These are phyloP conservation scores for Scaptomyza hsui DNA, from an alignment of 1,140 invertebrate species.

Conservation along the genomic window DNA sequence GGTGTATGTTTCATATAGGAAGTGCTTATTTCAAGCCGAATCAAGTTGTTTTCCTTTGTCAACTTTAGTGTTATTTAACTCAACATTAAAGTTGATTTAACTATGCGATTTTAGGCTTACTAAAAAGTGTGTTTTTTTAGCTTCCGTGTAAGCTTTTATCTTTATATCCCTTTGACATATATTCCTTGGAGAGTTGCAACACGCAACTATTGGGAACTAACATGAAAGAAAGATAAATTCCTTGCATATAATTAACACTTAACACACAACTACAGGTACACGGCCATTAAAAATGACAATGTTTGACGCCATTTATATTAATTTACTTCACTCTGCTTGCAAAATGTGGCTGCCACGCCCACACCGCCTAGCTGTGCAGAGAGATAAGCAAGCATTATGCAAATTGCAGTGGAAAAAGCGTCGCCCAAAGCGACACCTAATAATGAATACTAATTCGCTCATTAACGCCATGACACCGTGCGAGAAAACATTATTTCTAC, in stretches of 20 bases:
- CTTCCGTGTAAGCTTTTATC: neutral
- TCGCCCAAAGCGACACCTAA: conserved; percentile 58
- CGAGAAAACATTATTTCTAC: conserved; percentile 62
- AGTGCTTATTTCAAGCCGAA: neutral
- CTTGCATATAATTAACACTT: conserved; percentile 64
- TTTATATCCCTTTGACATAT: neutral
- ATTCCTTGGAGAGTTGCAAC: conserved; percentile 17
- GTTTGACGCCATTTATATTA: conserved; percentile 69
- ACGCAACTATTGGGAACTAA: conserved; percentile 23
- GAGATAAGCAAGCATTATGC: conserved; percentile 62
- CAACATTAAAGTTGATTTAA: neutral
- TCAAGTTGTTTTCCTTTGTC: neutral
- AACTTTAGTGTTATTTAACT: neutral
- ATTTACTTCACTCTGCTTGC: conserved; percentile 66
- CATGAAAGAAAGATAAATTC: conserved; percentile 12
- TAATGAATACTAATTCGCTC: conserved; percentile 81
- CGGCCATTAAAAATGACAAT: conserved; percentile 51
- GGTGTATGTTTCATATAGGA: neutral
- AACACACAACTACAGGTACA: conserved; percentile 39
- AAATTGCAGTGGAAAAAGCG: conserved; percentile 43
- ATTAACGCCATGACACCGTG: conserved; percentile 66
- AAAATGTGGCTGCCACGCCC: conserved; percentile 48
- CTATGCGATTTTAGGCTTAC: neutral
- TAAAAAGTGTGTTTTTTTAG: neutral
- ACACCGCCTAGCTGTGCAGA: neutral